Conservation (phyloP, 2,888 invertebrate species). For the Pollenia angustigena region DNA sequence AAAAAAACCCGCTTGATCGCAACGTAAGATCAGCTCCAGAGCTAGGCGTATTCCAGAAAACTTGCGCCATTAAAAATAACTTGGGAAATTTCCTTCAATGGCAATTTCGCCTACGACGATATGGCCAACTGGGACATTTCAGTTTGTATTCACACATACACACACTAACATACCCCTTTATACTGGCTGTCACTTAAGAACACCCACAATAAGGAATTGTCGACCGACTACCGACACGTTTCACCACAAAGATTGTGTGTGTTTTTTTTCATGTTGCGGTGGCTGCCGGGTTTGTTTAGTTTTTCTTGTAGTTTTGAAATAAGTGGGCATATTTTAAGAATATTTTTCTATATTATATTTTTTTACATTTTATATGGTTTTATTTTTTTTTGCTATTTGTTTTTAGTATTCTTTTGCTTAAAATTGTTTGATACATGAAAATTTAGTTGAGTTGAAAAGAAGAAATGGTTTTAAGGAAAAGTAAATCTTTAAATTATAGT, state of each 20-base stretch:
- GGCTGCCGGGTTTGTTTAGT: not conserved
- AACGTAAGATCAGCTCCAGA: too few relatives aligned
- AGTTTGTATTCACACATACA: conserved; percentile 27
- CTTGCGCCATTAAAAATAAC: too few relatives aligned
- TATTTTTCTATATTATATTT: conserved; percentile 10
- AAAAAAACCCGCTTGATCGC: too few relatives aligned
- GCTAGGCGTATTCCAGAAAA: too few relatives aligned
- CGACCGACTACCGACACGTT: not conserved
- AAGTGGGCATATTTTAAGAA: conserved; percentile 36
- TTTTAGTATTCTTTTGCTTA: not conserved
- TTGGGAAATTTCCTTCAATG: too few relatives aligned
- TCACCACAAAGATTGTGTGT: conserved; percentile 2
- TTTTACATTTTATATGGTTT: not conserved
- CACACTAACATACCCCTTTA: not conserved
- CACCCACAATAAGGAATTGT: conserved; percentile 40
- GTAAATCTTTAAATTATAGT: not conserved
- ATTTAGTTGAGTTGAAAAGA: not conserved
- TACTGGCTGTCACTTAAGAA: conserved; percentile 27
- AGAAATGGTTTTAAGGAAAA: not conserved
- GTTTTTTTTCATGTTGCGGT: not conserved
- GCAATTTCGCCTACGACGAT: too few relatives aligned
- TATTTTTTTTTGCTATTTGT: not conserved
- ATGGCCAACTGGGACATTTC: not conserved
- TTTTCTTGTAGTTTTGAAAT: conserved; percentile 3
- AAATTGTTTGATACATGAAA: not conserved